Evolutionary conservation across 2,888 invertebrate genomes (phyloP).

Genomic region (Amorpha juglandis): DNA sequence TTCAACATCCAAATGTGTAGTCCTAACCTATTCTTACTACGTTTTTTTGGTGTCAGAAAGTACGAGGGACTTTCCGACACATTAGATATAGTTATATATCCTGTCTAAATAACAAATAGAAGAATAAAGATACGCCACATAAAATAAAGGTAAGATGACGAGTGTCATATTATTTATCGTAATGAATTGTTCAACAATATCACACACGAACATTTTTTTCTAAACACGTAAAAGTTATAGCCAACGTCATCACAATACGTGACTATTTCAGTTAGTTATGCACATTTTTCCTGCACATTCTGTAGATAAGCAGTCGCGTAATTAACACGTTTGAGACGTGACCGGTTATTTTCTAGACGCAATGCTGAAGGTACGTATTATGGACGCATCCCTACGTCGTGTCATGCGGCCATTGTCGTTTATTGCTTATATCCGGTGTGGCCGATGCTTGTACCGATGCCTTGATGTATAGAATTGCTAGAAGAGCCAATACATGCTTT

Average conservation of each 20-base stretch:
- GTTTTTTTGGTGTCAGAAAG: no score
- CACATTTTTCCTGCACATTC: slow-evolving; percentile 19
- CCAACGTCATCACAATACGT: slow-evolving; percentile 17
- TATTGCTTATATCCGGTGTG: slow-evolving; percentile 69
- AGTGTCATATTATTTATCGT: no score
- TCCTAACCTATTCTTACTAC: no score
- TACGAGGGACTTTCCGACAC: no score
- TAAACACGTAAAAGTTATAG: neutral
- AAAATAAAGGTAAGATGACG: no score
- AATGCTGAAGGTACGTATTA: slow-evolving; percentile 41
- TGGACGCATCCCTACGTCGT: slow-evolving; percentile 41
- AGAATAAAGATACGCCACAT: no score
- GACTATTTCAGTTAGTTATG: slow-evolving; percentile 18
- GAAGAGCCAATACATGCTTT: neutral
- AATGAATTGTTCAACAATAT: no score
- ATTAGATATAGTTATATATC: no score
- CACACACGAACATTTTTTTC: neutral
- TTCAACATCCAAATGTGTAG: no score
- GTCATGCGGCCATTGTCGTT: slow-evolving; percentile 57
- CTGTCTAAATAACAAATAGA: no score
- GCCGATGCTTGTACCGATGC: slow-evolving; percentile 28
- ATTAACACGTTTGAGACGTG: slow-evolving; percentile 27
- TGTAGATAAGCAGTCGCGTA: slow-evolving; percentile 10
- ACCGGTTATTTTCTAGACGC: slow-evolving; percentile 37
- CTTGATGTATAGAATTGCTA: slow-evolving; percentile 10